Evolutionary conservation across 1,140 invertebrate species (phyloP), one percentile per base, ranked within the genome.

Genomic region (Gerris buenoi): DNA sequence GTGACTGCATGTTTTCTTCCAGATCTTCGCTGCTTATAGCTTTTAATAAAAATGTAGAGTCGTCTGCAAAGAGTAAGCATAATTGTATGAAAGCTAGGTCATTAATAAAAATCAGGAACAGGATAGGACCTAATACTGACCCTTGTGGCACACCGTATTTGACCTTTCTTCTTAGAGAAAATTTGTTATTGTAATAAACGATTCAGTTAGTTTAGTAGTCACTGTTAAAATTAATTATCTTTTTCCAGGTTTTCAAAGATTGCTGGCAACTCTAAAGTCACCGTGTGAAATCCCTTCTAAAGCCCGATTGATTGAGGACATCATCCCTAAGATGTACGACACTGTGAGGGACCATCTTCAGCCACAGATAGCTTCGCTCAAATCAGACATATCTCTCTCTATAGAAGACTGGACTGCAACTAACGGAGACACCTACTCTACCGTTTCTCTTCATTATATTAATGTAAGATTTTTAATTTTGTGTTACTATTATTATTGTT

Each of bases 231-330:
- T 18, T 46, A 10, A 46, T 46, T 46, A 10, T 46, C 33, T 25
- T 3, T n/a, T 60, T 46, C 10, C 59, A 69, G 70, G 71, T 3
- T 82, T 82, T 67, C 79, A 81, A 63, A 75, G 79, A 64, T 70
- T 82, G 0, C 75, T 82, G 0, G 79, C 79, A 0, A 79, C 79
- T 0, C 68, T 82, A 0, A 77, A 75, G 63, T 81, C 80, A 0
- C 79, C 80, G 0, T 81, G 80, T 71, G 79, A 81, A 73, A 81
- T 82, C 18, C 81, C 81, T 1, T 78, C 76, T 60, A 82, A 81
- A 71, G 76, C 73, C 63, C 79, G 79, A 69, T 67, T 82, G 1
- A 79, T 80, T 70, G 77, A 80, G 60, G 80, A 81, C 66, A 77
- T 81, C 60, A 77, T 82, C 68, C 81, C 81, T 28, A 79, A 76